Percentiles rank a stretch among this genome's conserved stretches.
phyloP scores from a whole-genome alignment of 2,888 invertebrate genomes.

The Xestia c-nigrum region DNA sequence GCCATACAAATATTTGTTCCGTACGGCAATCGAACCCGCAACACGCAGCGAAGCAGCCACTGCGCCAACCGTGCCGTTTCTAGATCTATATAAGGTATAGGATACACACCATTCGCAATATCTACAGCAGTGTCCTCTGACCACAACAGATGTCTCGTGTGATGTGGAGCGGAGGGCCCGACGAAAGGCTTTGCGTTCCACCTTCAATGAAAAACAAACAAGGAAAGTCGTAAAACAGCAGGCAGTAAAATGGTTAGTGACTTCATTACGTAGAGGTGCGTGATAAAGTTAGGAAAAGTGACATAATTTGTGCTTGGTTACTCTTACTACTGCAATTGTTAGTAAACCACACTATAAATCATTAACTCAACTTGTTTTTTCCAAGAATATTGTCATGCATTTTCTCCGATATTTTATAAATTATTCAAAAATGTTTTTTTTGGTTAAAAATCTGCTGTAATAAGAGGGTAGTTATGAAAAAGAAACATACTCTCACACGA shows the following conservation, averaged over 20 bases:
- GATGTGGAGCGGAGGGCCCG: slow-evolving; percentile 78
- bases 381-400: not conserved
- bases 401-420: not conserved
- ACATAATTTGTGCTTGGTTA: too few relatives aligned
- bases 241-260: not conserved
- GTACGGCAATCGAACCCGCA: too few relatives aligned
- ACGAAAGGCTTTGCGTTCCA: slow-evolving; percentile 84
- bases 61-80: not conserved
- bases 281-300: not conserved
- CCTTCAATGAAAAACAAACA: slow-evolving; percentile 68
- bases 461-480: not conserved
- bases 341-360: not conserved
- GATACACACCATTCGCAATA: slow-evolving; percentile 71
- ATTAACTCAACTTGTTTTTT: not conserved
- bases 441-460: not conserved
- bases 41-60: too few relatives aligned
- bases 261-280: not conserved
- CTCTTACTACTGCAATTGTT: not conserved
- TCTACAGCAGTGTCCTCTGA: slow-evolving; percentile 78
- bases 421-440: not conserved
- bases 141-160: slow-evolving; percentile 85
- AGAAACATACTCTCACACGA: not conserved
- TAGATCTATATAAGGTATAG: not conserved
- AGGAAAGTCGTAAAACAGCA: slow-evolving; percentile 3
- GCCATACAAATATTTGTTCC: too few relatives aligned